Percentiles rank a stretch among this genome's conserved stretches.
These are phyloP conservation scores for Megaceryle alcyon DNA, from an alignment of 2,797 vertebrate species.

Conservation along the genomic window DNA sequence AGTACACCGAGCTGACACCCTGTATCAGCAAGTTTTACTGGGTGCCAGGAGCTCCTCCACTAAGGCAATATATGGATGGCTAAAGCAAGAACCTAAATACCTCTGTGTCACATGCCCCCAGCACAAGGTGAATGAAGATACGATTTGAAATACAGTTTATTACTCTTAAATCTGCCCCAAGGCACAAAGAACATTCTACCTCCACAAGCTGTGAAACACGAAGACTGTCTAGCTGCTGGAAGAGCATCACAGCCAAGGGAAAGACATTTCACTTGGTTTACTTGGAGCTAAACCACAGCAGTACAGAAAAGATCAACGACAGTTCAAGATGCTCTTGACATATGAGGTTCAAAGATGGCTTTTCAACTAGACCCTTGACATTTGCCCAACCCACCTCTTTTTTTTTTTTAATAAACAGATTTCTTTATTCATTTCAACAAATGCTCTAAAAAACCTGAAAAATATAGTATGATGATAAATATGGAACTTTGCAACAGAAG, in stretches of 20 bases:
- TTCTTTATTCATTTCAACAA: not conserved
- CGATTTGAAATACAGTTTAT: not conserved
- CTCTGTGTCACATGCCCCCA: not conserved
- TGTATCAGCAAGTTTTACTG: constrained; percentile 60
- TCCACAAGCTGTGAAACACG: not conserved
- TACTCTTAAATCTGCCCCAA: not conserved
- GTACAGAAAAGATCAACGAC: not conserved
- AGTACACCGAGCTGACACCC: constrained; percentile 50
- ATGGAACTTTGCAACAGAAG: not conserved
- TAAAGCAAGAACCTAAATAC: constrained; percentile 52
- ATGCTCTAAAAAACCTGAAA: not conserved
- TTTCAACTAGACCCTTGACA: not conserved
- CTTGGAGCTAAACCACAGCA: not conserved
- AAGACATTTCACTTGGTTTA: not conserved
- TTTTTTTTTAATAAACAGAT: not conserved
- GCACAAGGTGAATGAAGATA: constrained; percentile 43
- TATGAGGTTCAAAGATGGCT: fast-evolving
- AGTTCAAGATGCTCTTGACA: not conserved
- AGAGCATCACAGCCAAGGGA: not conserved
- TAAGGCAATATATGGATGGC: not conserved
- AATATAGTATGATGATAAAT: not conserved
- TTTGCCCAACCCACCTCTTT: not conserved
- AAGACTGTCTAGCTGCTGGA: not conserved
- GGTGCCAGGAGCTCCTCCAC: constrained; percentile 23
- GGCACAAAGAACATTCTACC: not conserved